phyloP scores from a whole-genome alignment of 2,113 vertebrate genomes.

The Callorhinus ursinus region DNA sequence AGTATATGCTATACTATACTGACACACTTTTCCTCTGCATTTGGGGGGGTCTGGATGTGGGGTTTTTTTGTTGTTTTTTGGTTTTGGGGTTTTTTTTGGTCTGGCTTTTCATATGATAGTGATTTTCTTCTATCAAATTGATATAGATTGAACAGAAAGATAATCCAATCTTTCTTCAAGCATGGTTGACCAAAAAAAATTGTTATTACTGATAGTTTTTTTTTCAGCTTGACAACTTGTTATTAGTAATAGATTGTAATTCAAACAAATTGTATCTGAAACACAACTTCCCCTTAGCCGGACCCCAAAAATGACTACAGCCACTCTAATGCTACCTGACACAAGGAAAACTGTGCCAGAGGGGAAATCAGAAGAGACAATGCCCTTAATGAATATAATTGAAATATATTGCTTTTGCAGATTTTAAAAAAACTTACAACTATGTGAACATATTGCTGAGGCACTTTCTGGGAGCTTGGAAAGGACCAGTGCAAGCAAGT shows the following conservation, averaged over 20 bases:
- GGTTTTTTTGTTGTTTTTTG: neutral
- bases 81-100: neutral
- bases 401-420: neutral
- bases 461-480: neutral
- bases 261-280: neutral
- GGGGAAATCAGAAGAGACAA: neutral
- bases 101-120: neutral
- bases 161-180: conserved; percentile 39
- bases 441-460: neutral
- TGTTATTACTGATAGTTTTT: neutral
- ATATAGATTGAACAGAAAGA: neutral
- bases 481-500: neutral
- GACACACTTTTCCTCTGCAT: neutral
- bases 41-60: neutral
- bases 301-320: neutral
- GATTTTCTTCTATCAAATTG: conserved; percentile 24
- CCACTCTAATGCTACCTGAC: neutral
- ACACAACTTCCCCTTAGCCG: neutral
- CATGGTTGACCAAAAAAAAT: neutral
- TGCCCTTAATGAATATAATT: neutral
- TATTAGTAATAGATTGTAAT: neutral
- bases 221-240: neutral
- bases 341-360: neutral
- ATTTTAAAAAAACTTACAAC: neutral
- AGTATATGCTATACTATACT: neutral